Base-by-base conservation (phyloP, 1,140 invertebrate genomes). In the Drosophila chauvacae region DNA sequence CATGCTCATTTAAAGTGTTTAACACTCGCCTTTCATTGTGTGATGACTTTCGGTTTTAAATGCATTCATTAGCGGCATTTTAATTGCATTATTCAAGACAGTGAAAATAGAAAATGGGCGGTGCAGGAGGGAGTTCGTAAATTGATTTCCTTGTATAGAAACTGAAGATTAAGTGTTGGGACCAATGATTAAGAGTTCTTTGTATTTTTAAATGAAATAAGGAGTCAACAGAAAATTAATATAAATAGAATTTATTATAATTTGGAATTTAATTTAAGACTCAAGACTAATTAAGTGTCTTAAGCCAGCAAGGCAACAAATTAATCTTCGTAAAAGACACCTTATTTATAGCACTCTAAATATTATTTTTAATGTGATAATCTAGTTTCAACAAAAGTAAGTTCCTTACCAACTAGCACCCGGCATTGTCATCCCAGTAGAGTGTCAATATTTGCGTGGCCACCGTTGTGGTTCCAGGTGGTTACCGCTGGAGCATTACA, bases 1-100 rank as follows among this genome's bases (percentile, higher is more conserved):
- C 66, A 76, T 76, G 71, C 58, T 51, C 73, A 55, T 35, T 58
- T 69, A 61, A 64, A 77, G 83, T 76, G 83, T 87, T 81, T 68
- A 66, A 78, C 60, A 37, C 50, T 57, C 41, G 20, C 73, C 33
- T 39, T 57, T 60, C 35, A 55, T 47, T 26, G 35, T 73, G 57
- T 26, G 28, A 74, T 75, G 59, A 75, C 70, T 75, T 75, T 74
- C 60, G 70, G 50, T 75, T 75, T 75, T 75, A 30, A 65, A 47
- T 51, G 58, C 57, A 62, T 56, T 74, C 69, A 74, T 74, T 73
- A 73, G 69, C n/a, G 20, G 45, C 7, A 14, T 50, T 73, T 75
- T 42, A 33, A 75, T 50, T 66, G 13, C 68, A 37, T 70, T 41
- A 42, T 63, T 45, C 28, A 13, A 44, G 9, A 35, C 9, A 61